Evolutionary conservation across 2,888 invertebrate genomes (phyloP), one percentile per base, ranked within the genome.

Genomic region (Cephalotes varians): DNA sequence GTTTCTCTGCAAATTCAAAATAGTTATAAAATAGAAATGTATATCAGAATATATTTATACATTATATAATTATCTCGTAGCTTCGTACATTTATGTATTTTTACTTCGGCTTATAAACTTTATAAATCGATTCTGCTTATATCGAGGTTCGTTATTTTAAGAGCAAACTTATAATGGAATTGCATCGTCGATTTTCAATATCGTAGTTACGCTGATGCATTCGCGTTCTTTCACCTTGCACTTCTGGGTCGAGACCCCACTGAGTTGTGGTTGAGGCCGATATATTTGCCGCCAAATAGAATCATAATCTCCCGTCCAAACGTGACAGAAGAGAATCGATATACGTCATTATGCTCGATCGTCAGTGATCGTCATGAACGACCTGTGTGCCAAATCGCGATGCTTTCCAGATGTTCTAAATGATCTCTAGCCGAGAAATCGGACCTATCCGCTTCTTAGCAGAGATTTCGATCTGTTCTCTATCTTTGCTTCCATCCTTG

Each of bases 371-470:
- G 10, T 18, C 44, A n/a, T n/a, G n/a, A n/a, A n/a, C n/a, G 71
- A 77, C 69, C 31, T 56, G 71, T 12, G 77, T 31, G 77, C 76
- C 67, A 71, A 79, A 79, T 71, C 25, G 65, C 21, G 69, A 47
- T 58, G 71, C 44, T 71, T 47, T 71, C 34, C 77, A 79, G 77
- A 71, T 79, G 77, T 79, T 71, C 56, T 18, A 56, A 9, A 6
- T n/a, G 44, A 71, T 77, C 54, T 56, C 54, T 40, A 40, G 28
- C n/a, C 69, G 77, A 79, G 77, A 79, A 79, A 79, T 79, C 77
- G 44, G 21, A 58, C 40, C 56, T 71, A 54, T 34, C 18, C 12
- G 28, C 71, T 79, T 77, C 77, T 69, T 44, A 37, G 15, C 56
- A 47, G 71, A 47, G 71, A 58, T 79, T 71, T 71, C 21, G 71